These are phyloP conservation scores for Hestina assimilis DNA, from an alignment of 1,140 invertebrate species.

Conservation along the genomic window DNA sequence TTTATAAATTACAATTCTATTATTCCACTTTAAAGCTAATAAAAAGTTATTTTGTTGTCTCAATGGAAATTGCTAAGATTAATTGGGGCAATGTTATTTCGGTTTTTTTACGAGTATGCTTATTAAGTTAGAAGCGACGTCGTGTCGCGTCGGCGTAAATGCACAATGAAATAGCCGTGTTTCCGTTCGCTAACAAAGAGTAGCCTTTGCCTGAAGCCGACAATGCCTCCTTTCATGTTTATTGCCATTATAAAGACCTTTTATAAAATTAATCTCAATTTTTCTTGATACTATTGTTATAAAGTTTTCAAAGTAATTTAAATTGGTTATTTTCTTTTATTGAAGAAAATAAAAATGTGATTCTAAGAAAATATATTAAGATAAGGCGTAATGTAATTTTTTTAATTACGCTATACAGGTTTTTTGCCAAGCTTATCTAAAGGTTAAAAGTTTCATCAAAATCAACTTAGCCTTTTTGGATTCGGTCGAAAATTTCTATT, in stretches of 20 bases:
- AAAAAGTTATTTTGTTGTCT: neutral
- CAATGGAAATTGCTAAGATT: neutral
- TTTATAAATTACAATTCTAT: too few relatives aligned
- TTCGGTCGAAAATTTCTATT: too few relatives aligned
- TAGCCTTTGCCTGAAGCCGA: constrained; percentile 1
- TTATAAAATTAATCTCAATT: neutral
- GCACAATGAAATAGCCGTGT: neutral
- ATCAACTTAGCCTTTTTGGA: too few relatives aligned
- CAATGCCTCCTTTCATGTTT: neutral
- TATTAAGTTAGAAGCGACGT: neutral
- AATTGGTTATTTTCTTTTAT: too few relatives aligned
- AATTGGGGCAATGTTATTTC: constrained; percentile 1
- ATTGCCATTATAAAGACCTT: neutral
- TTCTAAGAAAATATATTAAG: too few relatives aligned
- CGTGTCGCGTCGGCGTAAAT: neutral
- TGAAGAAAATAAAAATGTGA: too few relatives aligned
- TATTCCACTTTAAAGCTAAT: neutral
- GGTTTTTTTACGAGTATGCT: neutral
- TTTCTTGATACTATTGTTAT: neutral
- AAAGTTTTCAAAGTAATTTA: neutral
- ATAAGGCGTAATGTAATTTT: too few relatives aligned
- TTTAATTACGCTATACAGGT: too few relatives aligned
- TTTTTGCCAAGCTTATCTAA: too few relatives aligned
- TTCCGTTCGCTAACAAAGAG: neutral
- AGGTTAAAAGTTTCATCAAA: too few relatives aligned